A percentile compares a stretch with the other conserved stretches of the same genome.
phyloP scores from a whole-genome alignment of 2,797 vertebrate species.

The Phylloscopus collybita region DNA sequence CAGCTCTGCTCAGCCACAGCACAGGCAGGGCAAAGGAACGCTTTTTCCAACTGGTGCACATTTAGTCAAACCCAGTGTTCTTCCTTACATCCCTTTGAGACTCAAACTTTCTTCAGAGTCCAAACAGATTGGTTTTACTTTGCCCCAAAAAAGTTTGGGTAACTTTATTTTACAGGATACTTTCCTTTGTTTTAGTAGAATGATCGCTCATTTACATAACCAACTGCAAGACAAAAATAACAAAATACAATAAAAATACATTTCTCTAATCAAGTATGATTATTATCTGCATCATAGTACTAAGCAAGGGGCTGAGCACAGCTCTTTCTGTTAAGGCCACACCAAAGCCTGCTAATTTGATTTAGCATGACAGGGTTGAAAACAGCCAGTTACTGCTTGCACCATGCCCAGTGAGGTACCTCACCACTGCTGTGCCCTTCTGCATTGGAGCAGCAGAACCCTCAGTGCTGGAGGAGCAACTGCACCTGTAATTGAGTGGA shows the following conservation, averaged over 20 bases:
- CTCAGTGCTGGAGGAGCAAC: neutral
- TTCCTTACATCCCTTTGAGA: neutral
- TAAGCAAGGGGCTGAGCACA: neutral
- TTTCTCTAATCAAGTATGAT: neutral
- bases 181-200: neutral
- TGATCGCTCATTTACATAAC: neutral
- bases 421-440: neutral
- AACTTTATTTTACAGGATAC: neutral
- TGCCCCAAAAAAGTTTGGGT: neutral
- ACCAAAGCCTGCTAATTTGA: neutral
- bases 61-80: neutral
- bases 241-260: neutral
- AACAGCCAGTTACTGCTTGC: neutral
- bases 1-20: neutral
- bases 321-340: neutral
- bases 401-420: neutral
- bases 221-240: neutral
- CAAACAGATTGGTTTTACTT: neutral
- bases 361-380: neutral
- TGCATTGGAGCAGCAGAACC: neutral
- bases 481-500: fast-evolving
- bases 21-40: neutral
- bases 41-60: neutral
- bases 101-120: neutral
- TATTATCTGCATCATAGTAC: neutral